Percentiles rank a stretch among this genome's conserved stretches.
These are phyloP conservation scores for Cyclargus thomasi DNA, from an alignment of 1,140 invertebrate genomes.

Conservation along the genomic window DNA sequence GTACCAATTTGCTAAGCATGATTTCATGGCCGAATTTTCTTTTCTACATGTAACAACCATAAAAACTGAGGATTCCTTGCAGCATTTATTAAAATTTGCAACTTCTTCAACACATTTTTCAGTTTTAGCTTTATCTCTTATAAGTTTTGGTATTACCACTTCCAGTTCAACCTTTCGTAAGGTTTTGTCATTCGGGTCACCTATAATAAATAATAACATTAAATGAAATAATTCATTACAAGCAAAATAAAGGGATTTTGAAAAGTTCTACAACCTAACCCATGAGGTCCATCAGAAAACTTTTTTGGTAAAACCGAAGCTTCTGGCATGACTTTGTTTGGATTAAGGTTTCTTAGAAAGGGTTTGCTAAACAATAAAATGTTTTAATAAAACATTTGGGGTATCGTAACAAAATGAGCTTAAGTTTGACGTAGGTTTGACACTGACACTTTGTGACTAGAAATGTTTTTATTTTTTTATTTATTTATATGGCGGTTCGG, in stretches of 20 bases:
- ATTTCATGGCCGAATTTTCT: constrained; percentile 81
- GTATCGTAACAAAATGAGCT: too few relatives aligned
- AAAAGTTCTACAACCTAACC: constrained; percentile 64
- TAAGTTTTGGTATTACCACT: constrained; percentile 89
- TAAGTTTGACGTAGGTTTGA: too few relatives aligned
- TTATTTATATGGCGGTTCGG: too few relatives aligned
- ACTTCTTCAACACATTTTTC: constrained; percentile 87
- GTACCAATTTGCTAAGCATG: constrained; percentile 86
- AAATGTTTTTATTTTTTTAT: too few relatives aligned
- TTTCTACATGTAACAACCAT: constrained; percentile 85
- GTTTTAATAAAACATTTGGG: too few relatives aligned
- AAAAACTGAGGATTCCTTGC: constrained; percentile 79
- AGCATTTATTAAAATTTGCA: constrained; percentile 84
- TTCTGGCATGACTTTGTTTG: constrained; percentile 33
- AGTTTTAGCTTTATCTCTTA: constrained; percentile 84
- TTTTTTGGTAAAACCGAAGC: constrained; percentile 56
- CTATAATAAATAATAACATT: constrained; percentile 68
- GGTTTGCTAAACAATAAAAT: too few relatives aligned
- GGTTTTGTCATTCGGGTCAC: constrained; percentile 88
- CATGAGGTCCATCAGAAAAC: constrained; percentile 73
- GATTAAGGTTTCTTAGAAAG: too few relatives aligned
- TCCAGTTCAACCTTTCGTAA: constrained; percentile 90
- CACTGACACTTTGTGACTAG: too few relatives aligned
- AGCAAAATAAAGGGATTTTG: constrained; percentile 20
- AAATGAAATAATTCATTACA: background rate